Percentiles rank a stretch among this genome's conserved stretches.
Evolutionary conservation across 2,888 invertebrate genomes (phyloP).

Genomic region (Zonitis immaculata): DNA sequence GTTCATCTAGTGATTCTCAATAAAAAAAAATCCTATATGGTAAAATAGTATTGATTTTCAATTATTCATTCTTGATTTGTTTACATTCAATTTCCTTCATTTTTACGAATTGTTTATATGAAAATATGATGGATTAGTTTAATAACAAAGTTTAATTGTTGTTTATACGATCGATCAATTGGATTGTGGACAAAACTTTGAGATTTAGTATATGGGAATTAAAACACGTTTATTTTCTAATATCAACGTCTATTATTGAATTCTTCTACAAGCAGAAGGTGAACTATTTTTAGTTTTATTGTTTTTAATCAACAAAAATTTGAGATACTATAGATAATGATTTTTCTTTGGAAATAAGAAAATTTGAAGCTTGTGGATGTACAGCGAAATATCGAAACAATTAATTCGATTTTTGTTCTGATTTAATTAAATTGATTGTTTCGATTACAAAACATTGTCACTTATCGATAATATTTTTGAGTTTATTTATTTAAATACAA

Average conservation of each 20-base stretch:
- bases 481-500: conserved; percentile 4
- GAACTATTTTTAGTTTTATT: conserved; percentile 5
- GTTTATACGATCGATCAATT: conserved; percentile 2
- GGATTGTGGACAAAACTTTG: no score
- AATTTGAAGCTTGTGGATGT: no score
- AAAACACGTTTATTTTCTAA: conserved; percentile 11
- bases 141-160: not conserved
- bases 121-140: not conserved
- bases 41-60: no score
- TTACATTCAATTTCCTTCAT: no score
- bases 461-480: conserved; percentile 3
- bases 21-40: no score
- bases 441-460: conserved; percentile 8
- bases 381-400: conserved; percentile 3
- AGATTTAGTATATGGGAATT: no score
- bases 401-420: no score
- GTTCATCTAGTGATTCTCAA: conserved; percentile 94
- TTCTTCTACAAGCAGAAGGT: conserved; percentile 14
- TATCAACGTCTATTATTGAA: conserved; percentile 18
- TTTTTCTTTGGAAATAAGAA: no score
- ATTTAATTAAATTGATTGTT: conserved; percentile 3
- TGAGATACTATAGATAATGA: no score
- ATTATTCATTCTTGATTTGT: no score
- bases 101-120: no score
- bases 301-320: no score